Conservation (phyloP, 1,140 invertebrate genomes). For the Caenorhabditis remanei region DNA sequence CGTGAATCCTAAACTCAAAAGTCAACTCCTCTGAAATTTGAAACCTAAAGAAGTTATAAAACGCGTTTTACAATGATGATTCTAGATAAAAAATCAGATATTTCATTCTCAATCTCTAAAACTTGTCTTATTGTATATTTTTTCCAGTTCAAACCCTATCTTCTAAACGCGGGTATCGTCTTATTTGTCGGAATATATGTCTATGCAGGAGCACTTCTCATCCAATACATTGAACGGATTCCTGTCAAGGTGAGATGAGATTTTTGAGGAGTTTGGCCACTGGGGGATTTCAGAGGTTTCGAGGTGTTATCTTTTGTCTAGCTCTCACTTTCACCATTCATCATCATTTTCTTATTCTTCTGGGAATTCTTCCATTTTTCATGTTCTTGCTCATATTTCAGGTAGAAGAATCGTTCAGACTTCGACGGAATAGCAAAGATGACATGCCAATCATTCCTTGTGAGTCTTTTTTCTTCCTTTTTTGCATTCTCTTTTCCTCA, state of each 20-base stretch:
- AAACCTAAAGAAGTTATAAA: no score
- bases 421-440: conserved; percentile 23
- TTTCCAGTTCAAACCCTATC: conserved; percentile 48
- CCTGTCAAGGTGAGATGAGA: conserved; percentile 1
- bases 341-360: conserved; percentile 6
- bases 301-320: not conserved
- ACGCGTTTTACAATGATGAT: no score
- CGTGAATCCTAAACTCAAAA: not conserved
- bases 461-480: not conserved
- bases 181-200: conserved; percentile 40
- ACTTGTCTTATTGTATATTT: not conserved
- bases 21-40: not conserved
- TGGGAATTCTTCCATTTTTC: not conserved
- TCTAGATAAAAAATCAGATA: not conserved
- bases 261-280: not conserved
- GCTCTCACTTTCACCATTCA: not conserved
- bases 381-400: not conserved
- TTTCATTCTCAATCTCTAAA: not conserved
- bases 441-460: conserved; percentile 44
- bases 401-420: conserved; percentile 45
- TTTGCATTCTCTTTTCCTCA: no score
- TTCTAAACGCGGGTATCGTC: conserved; percentile 33
- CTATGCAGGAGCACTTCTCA: conserved; percentile 37
- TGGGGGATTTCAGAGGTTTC: not conserved
- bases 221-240: conserved; percentile 39